Conservation (phyloP, 2,797 vertebrate species). For the Poeciliopsis paucimaculata region DNA sequence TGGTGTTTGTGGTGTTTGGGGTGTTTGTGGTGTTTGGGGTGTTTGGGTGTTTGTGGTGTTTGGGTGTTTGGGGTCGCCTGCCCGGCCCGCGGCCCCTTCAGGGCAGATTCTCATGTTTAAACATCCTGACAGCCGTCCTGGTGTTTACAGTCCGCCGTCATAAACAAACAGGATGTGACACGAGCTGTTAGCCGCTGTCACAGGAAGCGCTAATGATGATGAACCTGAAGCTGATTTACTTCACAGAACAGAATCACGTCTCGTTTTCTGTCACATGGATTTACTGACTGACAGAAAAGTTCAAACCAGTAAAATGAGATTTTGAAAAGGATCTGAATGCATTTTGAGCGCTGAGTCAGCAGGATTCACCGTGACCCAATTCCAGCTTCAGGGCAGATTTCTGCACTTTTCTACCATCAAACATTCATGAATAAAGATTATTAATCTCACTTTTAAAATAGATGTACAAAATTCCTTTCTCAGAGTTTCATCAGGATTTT, state of each 20-base stretch:
- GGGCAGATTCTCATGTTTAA: constrained; percentile 1
- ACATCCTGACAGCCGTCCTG: not conserved
- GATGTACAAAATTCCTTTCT: not conserved
- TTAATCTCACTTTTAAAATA: not conserved
- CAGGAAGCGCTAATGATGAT: constrained; percentile 15
- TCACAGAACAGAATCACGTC: not conserved
- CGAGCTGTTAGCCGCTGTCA: constrained; percentile 1
- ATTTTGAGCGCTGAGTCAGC: not conserved
- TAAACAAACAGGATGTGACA: constrained; percentile 34
- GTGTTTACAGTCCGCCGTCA: constrained; percentile 16
- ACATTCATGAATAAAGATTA: not conserved
- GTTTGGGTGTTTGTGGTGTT: not conserved
- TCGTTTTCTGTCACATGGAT: not conserved
- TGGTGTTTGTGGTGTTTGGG: not conserved
- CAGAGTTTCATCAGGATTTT: not conserved
- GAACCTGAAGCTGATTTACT: constrained; percentile 8
- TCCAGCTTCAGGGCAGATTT: not conserved
- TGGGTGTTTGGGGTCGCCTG: too few species aligned
- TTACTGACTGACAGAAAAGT: not conserved
- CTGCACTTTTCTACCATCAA: not conserved
- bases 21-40: not conserved
- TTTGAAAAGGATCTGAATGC: too few species aligned
- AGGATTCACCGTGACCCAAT: not conserved
- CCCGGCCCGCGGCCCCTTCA: not conserved
- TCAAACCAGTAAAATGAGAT: not conserved